A percentile compares a stretch with the other conserved stretches of the same genome.
These are phyloP conservation scores for Psix sp. DNA, from an alignment of 1,140 invertebrate species.

Conservation along the genomic window DNA sequence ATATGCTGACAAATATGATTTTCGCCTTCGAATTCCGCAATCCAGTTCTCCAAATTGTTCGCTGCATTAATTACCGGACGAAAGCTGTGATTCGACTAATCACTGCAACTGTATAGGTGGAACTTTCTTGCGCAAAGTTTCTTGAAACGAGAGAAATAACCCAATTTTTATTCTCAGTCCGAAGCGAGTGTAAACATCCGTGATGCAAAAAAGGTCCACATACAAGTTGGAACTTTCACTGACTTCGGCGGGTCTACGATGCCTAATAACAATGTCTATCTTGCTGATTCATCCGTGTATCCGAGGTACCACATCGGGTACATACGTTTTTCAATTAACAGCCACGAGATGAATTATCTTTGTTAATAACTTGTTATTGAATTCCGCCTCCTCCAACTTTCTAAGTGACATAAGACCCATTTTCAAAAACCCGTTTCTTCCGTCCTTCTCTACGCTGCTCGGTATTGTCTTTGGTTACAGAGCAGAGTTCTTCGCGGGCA, in stretches of 20 bases:
- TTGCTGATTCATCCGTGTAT: conserved; percentile 41
- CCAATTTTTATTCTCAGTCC: neutral
- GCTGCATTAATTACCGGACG: too few species aligned
- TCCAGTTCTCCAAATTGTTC: too few species aligned
- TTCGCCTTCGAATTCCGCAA: neutral
- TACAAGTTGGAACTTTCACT: conserved; percentile 49
- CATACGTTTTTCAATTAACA: conserved; percentile 39
- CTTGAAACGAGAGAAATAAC: too few species aligned
- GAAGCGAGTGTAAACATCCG: conserved; percentile 24
- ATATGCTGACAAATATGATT: neutral
- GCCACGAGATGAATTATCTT: conserved; percentile 17
- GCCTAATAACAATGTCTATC: conserved; percentile 44
- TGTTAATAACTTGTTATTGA: conserved; percentile 43
- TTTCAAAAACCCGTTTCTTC: too few species aligned
- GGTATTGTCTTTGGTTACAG: conserved; percentile 10
- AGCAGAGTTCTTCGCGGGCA: too few species aligned
- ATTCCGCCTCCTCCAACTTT: conserved; percentile 31
- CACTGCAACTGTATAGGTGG: too few species aligned
- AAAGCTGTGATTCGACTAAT: too few species aligned
- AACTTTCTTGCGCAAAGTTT: too few species aligned
- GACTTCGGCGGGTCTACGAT: conserved; percentile 34
- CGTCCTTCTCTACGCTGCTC: neutral
- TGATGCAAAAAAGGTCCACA: conserved; percentile 43
- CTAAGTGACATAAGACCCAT: conserved; percentile 29
- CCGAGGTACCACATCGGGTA: conserved; percentile 21